phyloP scores from a whole-genome alignment of 2,113 vertebrate genomes.

The Mustelus asterias region DNA sequence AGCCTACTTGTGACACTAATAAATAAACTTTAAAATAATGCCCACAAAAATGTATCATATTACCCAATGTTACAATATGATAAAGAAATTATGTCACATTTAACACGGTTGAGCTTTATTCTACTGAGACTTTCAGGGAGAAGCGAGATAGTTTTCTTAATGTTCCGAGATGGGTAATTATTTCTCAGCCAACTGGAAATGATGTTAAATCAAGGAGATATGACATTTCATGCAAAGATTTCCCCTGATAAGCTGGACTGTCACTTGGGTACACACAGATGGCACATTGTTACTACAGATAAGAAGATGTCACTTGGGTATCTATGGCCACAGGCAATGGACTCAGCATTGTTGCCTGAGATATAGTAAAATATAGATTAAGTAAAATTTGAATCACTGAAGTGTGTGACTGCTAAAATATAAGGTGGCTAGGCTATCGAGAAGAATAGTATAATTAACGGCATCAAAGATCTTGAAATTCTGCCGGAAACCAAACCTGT shows the following conservation, averaged over 20 bases:
- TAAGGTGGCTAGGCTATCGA: neutral
- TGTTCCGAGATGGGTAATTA: neutral
- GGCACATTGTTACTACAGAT: neutral
- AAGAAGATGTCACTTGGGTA: neutral
- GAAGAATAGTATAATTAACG: neutral
- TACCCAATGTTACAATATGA: too few relatives aligned
- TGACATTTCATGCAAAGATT: neutral
- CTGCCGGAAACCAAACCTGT: neutral
- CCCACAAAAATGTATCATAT: neutral
- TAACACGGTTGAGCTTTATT: neutral
- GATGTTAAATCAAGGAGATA: neutral
- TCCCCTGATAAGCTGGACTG: neutral
- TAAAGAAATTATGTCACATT: neutral
- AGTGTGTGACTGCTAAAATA: neutral
- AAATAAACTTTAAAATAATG: too few relatives aligned
- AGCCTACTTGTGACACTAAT: too few relatives aligned
- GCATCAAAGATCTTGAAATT: neutral
- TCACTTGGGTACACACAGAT: neutral
- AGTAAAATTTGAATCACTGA: conserved; percentile 5
- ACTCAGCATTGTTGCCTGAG: neutral
- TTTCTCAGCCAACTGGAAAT: conserved; percentile 24
- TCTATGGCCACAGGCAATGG: neutral
- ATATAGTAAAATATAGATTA: neutral
- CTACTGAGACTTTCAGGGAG: neutral
- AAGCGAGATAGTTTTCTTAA: neutral